Base-by-base conservation (phyloP, 1,140 invertebrate species). In the Penaeus chinensis region DNA sequence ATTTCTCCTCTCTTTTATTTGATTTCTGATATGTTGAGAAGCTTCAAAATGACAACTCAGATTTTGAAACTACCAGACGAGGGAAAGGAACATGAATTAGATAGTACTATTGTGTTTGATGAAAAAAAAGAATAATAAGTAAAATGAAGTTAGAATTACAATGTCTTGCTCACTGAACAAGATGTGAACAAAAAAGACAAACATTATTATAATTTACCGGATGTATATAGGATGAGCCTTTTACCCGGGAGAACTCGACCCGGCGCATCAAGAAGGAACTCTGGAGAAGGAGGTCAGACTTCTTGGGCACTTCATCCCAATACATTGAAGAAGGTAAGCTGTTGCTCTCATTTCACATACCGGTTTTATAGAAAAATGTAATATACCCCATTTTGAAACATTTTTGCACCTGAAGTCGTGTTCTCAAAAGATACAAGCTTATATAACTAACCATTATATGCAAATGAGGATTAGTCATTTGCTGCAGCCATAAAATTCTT, bases 201-300 rank as follows among this genome's bases (percentile, higher is more conserved):
- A 54, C 54, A 54, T 54, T 11, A 54, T 13, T 54, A 54, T 54
- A 54, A 54, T 54, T 54, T 54, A 37, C 22, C 65, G 54, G 47
- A 32, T 79, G 4, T n/a, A 42, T 82, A 20, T 66, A 90, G 79
- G 76, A 85, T 62, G 78, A 76, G 24, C 71, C 66, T 37, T 91
- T 91, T 66, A 66, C 85, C 22, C 80, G 96, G 76, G 90, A 88
- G 8, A 90, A 96, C 91, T 97, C 96, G 2, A 96, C 96, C 1
- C 96, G 96, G 84, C 94, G 96, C 83, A 96, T 97, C 82, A 97
- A 96, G 91, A 96, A 96, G 91, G 96, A 97, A 91, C 93, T 97
- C 42, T 94, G 95, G 18, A 95, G 95, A 90, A 96, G 97, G 90
- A 94, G 96, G 16, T 97, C 96, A 32, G 96, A 96, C 92, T 97